Evolutionary conservation across 2,888 invertebrate genomes (phyloP).

Genomic region (Danaus chrysippus): DNA sequence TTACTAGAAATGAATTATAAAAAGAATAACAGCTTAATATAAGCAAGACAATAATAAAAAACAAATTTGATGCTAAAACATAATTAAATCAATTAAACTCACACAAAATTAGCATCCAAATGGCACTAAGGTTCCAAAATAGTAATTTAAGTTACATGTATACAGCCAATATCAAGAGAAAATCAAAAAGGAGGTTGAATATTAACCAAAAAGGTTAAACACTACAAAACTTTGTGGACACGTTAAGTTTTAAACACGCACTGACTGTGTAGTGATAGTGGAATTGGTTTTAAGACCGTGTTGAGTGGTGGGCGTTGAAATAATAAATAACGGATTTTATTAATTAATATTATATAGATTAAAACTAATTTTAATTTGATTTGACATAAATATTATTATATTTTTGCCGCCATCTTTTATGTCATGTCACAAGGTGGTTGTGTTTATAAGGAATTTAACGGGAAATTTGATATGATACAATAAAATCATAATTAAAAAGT

Average conservation of each 20-base stretch:
- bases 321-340: neutral
- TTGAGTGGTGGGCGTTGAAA: neutral
- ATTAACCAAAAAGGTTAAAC: neutral
- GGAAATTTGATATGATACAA: too few species aligned
- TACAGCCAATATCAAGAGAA: constrained; percentile 7
- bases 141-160: constrained; percentile 7
- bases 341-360: neutral
- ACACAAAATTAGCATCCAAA: constrained; percentile 10
- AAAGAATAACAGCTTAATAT: too few species aligned
- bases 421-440: too few species aligned
- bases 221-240: neutral
- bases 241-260: constrained; percentile 4
- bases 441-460: too few species aligned
- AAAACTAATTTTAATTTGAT: neutral
- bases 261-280: neutral
- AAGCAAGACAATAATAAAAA: neutral
- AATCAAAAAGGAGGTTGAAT: constrained; percentile 7
- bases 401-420: too few species aligned
- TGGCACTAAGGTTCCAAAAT: neutral
- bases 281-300: neutral
- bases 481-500: neutral
- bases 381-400: too few species aligned
- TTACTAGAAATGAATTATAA: too few species aligned
- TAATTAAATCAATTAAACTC: constrained; percentile 8
- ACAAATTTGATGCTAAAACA: neutral